Evolutionary conservation across 2,113 vertebrate species (phyloP), one percentile per base, ranked within the genome.

Genomic region (Chloropsis cyanopogon): DNA sequence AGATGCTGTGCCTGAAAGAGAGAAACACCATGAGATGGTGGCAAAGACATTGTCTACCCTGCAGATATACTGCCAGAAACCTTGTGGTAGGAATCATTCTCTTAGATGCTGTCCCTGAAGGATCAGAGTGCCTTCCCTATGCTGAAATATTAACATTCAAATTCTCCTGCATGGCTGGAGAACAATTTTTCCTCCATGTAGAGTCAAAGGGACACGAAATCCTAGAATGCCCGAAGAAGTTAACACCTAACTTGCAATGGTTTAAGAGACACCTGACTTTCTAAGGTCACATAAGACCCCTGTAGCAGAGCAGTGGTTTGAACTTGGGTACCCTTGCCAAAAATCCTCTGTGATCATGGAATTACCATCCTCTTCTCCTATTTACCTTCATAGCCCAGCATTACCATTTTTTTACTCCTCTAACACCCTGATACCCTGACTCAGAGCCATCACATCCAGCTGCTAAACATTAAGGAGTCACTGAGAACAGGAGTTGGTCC

Each of bases 1-100:
- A 6, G 99, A 99, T 1, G 99, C 99, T 22, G 99, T 99, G 81
- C 99, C 99, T 99, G 97, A 73, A 97, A 69, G 88, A 93, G 25
- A 93, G 35, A 82, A 78, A 71, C 39, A 56, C 29, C 12, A 8
- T 76, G 56, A 96, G 65, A 86, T 23, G 52, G 64, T 65, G 29
- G 33, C 19, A 73, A 70, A 76, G 3, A 7, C 50, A 33, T 10
- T 69, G n/a, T 47, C 56, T 50, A 9, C 13, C 20, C 37, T 75
- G 41, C 31, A 64, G n/a, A 42, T 50, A 17, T 0, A 26, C 53
- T 71, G n/a, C 35, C 61, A 92, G 56, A 88, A 83, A 84, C 16
- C 20, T 56, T 49, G 59, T 47, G 60, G 50, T 47, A 59, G 56
- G 49, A 70, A 56, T 14, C 31, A 25, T 47, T 80, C 28, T 73